Percentiles rank a stretch among this genome's conserved stretches.
These are phyloP conservation scores for Nezara viridula DNA, from an alignment of 2,888 invertebrate species.

Conservation along the genomic window DNA sequence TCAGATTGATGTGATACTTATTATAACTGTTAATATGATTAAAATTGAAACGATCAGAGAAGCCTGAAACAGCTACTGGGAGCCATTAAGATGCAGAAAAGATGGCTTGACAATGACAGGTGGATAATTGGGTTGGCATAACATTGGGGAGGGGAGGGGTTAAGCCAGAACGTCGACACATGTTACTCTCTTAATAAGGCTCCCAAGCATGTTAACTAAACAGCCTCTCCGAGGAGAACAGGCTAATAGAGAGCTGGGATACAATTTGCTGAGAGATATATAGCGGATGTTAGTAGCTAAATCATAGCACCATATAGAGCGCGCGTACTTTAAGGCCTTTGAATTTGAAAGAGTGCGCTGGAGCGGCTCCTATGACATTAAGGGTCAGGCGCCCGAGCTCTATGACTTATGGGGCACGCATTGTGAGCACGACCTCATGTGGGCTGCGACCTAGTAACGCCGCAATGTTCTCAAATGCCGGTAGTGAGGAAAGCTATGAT, in stretches of 20 bases:
- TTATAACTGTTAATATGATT: not conserved
- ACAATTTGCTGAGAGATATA: not conserved
- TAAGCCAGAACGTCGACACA: not conserved
- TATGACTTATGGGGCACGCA: constrained; percentile 29
- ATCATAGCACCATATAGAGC: constrained; percentile 11
- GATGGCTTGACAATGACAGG: constrained; percentile 44
- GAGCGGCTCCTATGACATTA: not conserved
- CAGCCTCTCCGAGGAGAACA: not conserved
- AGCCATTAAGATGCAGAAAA: not conserved
- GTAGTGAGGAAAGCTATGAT: constrained; percentile 17
- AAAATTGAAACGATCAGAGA: not conserved
- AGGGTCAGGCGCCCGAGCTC: not conserved
- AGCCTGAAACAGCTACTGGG: not conserved
- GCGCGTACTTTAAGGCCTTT: not conserved
- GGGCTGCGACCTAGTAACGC: constrained; percentile 21
- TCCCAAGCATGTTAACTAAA: not conserved
- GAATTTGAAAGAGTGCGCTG: not conserved
- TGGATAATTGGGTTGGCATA: constrained; percentile 27
- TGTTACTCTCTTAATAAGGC: constrained; percentile 25
- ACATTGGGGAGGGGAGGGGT: not conserved
- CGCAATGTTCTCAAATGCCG: not conserved
- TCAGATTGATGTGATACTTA: not conserved
- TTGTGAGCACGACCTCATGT: constrained; percentile 13
- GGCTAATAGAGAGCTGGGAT: not conserved
- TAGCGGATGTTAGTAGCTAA: not conserved